Base-by-base conservation (phyloP, 1,140 invertebrate genomes). In the Drosophila eugracilis region DNA sequence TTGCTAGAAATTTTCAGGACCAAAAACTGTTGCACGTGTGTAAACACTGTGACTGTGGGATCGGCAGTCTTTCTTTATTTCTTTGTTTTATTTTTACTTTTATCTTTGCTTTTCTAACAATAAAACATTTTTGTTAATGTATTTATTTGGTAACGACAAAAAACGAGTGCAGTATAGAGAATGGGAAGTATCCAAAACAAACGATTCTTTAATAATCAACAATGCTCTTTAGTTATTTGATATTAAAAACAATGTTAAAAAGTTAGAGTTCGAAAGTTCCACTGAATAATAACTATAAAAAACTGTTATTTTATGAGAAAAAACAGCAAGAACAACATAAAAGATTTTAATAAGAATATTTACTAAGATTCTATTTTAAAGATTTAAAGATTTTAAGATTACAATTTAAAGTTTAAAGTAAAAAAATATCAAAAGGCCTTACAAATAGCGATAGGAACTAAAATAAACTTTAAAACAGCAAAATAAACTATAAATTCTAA, bases 1-100 rank as follows among this genome's bases (percentile, higher is more conserved):
- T 44, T 72, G 66, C 15, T 52, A 5, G 5, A 21, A 14, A 10
- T 52, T 49, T 59, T 41, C 28, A 59, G 36, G 44, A 42, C 39
- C n/a, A 1, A 55, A 4, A 12, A 41, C 7, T 69, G 22, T 44
- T 71, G 65, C 69, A 71, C 69, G 65, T 72, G 65, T 24, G 53
- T 21, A 44, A 72, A 59, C 45, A 59, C 22, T 37, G 19, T 17
- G 32, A 45, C 37, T 59, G 37, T 50, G 36, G 30, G 49, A 58
- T 59, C n/a, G 36, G 9, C 28, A 5, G 19, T 57, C 34, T 41
- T 41, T 52, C 50, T 22, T 21, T 9, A 10, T 9, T 28, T 5
- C 10, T 14, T 45, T 39, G 6, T 15, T 19, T 36, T 37, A 19
- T 30, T 36, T 37, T 26, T 30, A 34, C n/a, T 32, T 66, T 41